Conservation (phyloP, 2,113 vertebrate genomes). For the Macaca nemestrina region DNA sequence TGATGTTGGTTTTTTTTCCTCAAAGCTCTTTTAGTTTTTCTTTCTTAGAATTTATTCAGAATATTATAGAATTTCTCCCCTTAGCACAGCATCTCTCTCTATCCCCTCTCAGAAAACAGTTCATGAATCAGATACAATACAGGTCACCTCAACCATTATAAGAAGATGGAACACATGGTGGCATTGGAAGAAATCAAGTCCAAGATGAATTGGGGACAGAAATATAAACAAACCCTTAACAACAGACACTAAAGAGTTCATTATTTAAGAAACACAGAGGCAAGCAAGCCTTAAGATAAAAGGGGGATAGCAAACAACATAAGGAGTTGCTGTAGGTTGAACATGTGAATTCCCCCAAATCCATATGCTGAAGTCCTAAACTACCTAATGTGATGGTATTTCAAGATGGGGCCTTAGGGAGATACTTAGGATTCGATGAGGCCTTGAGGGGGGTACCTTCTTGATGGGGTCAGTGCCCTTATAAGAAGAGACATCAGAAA, state of each 20-base stretch:
- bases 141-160: not conserved
- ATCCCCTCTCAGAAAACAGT: no score
- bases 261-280: not conserved
- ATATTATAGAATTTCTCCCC: not conserved
- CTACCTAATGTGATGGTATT: not conserved
- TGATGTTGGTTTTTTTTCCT: not conserved
- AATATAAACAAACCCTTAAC: not conserved
- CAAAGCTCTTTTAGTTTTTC: not conserved
- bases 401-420: not conserved
- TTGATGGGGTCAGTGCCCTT: not conserved
- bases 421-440: not conserved
- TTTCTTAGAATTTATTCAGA: not conserved
- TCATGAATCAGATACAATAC: not conserved
- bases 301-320: rapidly evolving
- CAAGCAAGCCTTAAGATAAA: not conserved
- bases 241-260: not conserved
- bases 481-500: not conserved
- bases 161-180: not conserved
- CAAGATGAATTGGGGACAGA: not conserved
- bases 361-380: not conserved
- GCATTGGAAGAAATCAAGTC: not conserved
- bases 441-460: not conserved
- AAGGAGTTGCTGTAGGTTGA: not conserved
- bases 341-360: not conserved
- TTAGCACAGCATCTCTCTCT: no score